Base-by-base conservation (phyloP, 2,888 invertebrate species). In the Autographa gamma region DNA sequence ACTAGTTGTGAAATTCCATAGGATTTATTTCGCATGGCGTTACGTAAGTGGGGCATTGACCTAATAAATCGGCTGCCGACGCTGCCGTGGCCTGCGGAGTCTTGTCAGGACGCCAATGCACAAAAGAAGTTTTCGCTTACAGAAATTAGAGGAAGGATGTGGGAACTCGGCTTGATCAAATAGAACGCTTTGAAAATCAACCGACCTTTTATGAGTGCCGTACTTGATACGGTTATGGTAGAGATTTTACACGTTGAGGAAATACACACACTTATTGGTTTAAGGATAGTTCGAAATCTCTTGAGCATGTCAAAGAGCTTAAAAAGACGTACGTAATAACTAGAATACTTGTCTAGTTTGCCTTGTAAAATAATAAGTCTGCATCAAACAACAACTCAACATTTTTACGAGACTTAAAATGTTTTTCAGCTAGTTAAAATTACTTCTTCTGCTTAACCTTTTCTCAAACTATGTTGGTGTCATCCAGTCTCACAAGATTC, bases 21-120 rank as follows among this genome's bases (percentile, higher is more conserved):
- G 71, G 79, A 77, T 82, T 80, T 79, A 64, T 70, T 63, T 25
- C 32, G 64, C 62, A 59, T 66, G 69, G 69, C 66, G 34, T 43
- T 67, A 59, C 76, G 70, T 79, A 85, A 87, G 76, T 85, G 81
- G 83, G 80, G 69, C 83, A 73, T 74, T 84, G 84, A 80, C 84
- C 84, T 83, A 85, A 88, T 89, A 88, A 89, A 89, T 86, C 81
- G 77, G 80, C 74, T 79, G 65, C 66, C 75, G 71, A 81, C 76
- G 80, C 74, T 79, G 65, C 66, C 75, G 71, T 72, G 66, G 65
- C 76, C 78, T 54, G 85, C 86, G 79, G 86, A 85, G 78, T 77
- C 73, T 86, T 89, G 88, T 89, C 89, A 90, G 89, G 88, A 87
- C 81, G 84, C 83, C 89, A 80, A 83, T 81, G 78, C 78, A 73